Conservation (phyloP, 2,113 vertebrate species). For the Stegostoma tigrinum region DNA sequence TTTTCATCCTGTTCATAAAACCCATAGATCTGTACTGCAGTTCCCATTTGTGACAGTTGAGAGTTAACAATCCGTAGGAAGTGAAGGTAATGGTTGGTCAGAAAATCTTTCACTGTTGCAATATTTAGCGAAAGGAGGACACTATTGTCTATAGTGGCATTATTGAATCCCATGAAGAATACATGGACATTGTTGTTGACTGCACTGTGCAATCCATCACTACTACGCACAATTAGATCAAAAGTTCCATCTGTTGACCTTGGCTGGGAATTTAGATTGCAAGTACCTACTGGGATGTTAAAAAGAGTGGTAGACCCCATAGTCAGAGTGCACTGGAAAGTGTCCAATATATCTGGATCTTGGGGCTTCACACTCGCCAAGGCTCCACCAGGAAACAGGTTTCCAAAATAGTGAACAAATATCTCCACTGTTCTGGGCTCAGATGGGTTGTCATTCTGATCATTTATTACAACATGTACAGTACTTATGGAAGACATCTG, state of each 20-base stretch:
- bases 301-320: constrained; percentile 78
- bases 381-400: constrained; percentile 80
- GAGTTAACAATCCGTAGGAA: constrained; percentile 82
- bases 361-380: constrained; percentile 81
- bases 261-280: constrained; percentile 73
- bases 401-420: constrained; percentile 86
- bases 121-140: constrained; percentile 74
- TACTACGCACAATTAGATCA: constrained; percentile 77
- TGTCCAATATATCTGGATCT: constrained; percentile 84
- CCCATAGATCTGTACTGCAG: constrained; percentile 76
- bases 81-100: constrained; percentile 84
- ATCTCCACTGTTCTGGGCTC: constrained; percentile 81
- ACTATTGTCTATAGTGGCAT: constrained; percentile 86
- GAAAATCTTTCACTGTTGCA: constrained; percentile 68
- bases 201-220: constrained; percentile 69
- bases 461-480: constrained; percentile 75
- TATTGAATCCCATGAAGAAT: constrained; percentile 75
- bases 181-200: constrained; percentile 77
- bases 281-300: constrained; percentile 73
- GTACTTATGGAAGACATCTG: constrained; percentile 96
- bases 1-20: constrained; percentile 76
- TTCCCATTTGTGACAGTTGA: constrained; percentile 82
- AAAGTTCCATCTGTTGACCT: constrained; percentile 81
- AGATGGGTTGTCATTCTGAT: constrained; percentile 94
- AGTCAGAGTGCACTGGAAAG: constrained; percentile 82